Percentiles rank a stretch among this genome's conserved stretches.
Evolutionary conservation across 1,140 invertebrate species (phyloP).

Genomic region (Neodiprion pinetum): DNA sequence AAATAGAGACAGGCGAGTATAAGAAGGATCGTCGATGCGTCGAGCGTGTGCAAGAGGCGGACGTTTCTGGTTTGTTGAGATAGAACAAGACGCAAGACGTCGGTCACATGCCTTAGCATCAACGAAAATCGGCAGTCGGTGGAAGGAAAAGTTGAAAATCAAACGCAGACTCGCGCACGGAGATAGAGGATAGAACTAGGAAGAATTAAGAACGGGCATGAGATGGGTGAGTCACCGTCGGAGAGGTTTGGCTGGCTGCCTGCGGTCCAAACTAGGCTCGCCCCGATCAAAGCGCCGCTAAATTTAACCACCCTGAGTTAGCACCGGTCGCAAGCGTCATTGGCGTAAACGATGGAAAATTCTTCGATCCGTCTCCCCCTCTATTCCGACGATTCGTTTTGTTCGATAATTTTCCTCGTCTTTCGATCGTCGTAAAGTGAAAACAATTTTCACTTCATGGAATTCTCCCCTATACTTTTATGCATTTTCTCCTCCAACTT

Average conservation of each 20-base stretch:
- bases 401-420: no score
- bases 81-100: background rate
- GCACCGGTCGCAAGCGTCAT: background rate
- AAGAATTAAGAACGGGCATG: slow-evolving; percentile 31
- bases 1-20: no score
- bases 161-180: background rate
- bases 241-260: slow-evolving; percentile 44
- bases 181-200: slow-evolving; percentile 43
- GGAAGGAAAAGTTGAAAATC: background rate
- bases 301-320: slow-evolving; percentile 37
- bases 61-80: background rate
- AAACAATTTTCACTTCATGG: no score
- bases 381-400: no score
- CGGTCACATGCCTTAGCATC: background rate
- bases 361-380: no score
- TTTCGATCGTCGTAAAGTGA: no score
- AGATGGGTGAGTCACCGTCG: slow-evolving; percentile 46
- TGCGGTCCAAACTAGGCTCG: slow-evolving; percentile 52
- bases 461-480: no score
- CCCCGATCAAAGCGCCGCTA: slow-evolving; percentile 47
- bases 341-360: background rate
- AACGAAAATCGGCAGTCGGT: background rate
- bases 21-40: no score
- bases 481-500: no score
- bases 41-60: no score